phyloP scores from a whole-genome alignment of 1,140 invertebrate species.

The Plutomurus gul region DNA sequence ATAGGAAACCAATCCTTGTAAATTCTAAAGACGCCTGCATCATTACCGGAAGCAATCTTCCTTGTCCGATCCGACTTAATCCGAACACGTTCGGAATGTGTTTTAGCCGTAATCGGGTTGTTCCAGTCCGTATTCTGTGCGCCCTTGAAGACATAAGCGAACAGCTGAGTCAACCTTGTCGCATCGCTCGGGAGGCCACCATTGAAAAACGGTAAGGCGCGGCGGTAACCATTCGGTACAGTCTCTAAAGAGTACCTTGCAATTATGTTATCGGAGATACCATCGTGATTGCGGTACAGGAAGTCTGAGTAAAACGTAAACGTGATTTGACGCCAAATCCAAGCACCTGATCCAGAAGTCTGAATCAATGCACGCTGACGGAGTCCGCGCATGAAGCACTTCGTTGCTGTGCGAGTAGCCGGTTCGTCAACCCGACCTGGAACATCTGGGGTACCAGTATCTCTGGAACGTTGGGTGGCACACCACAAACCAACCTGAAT shows the following conservation, averaged over 20 bases:
- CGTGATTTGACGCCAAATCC: too few species aligned
- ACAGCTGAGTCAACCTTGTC: neutral
- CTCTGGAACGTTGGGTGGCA: neutral
- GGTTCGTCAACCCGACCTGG: too few species aligned
- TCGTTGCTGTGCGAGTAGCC: neutral
- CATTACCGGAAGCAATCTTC: neutral
- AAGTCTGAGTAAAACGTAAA: too few species aligned
- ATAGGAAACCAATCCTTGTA: neutral
- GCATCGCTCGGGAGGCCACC: neutral
- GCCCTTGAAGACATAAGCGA: neutral
- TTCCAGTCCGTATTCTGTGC: neutral
- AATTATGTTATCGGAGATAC: too few species aligned
- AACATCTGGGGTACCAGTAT: neutral
- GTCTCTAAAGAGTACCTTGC: too few species aligned
- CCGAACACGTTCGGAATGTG: neutral
- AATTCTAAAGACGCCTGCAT: neutral
- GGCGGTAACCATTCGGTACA: too few species aligned
- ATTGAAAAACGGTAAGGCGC: too few species aligned
- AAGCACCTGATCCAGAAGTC: neutral
- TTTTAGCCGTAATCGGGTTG: neutral
- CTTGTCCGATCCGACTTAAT: neutral
- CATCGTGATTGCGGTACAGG: too few species aligned
- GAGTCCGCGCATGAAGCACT: neutral
- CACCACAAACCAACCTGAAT: neutral
- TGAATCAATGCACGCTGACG: neutral